Conservation (phyloP, 2,888 invertebrate genomes). For the Diplolepis rosae region DNA sequence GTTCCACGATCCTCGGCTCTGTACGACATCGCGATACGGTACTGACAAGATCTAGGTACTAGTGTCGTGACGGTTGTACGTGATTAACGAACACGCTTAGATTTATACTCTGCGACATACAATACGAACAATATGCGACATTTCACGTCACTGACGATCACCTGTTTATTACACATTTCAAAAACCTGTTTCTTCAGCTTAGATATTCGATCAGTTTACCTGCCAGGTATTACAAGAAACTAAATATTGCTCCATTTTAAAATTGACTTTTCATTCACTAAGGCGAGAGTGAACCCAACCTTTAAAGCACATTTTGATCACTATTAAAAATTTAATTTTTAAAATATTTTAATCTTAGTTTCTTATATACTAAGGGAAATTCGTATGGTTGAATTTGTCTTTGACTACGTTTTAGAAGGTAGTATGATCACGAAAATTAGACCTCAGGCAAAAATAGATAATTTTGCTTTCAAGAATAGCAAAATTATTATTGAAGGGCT, state of each 20-base stretch:
- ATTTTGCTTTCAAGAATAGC: too few relatives aligned
- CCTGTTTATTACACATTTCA: slow-evolving; percentile 18
- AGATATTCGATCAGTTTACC: neutral
- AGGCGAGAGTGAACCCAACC: neutral
- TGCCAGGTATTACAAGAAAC: neutral
- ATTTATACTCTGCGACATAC: slow-evolving; percentile 13
- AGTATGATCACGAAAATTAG: too few relatives aligned
- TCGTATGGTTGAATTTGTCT: too few relatives aligned
- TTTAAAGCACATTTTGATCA: too few relatives aligned
- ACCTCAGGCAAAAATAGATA: too few relatives aligned
- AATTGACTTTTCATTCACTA: neutral
- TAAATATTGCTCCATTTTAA: neutral
- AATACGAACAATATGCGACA: slow-evolving; percentile 10
- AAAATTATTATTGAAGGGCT: too few relatives aligned
- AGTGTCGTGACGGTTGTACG: slow-evolving; percentile 6
- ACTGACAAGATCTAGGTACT: neutral
- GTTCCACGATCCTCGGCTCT: slow-evolving; percentile 30
- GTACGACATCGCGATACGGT: slow-evolving; percentile 16
- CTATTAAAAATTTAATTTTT: too few relatives aligned
- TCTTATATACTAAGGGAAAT: too few relatives aligned
- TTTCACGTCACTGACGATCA: slow-evolving; percentile 8
- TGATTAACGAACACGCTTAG: neutral
- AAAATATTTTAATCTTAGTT: too few relatives aligned
- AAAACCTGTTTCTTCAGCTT: slow-evolving; percentile 3
- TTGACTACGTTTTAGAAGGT: too few relatives aligned